These are phyloP conservation scores for Pseudolycoriella hygida DNA, from an alignment of 2,888 invertebrate species.

Conservation along the genomic window DNA sequence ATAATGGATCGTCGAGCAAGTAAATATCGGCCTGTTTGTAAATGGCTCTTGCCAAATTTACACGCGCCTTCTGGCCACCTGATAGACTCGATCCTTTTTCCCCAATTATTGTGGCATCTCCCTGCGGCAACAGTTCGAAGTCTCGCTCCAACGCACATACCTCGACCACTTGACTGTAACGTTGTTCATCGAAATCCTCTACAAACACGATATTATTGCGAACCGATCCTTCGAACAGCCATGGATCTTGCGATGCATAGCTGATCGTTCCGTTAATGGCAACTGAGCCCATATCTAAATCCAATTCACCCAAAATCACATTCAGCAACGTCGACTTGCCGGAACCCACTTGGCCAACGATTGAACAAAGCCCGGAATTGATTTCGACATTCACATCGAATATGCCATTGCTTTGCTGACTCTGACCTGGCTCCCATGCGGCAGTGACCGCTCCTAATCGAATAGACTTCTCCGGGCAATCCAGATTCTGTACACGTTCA, in stretches of 20 bases:
- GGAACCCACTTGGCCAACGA: no score
- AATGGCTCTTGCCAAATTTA: slow-evolving; percentile 55
- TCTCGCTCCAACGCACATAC: no score
- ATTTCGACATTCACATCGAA: no score
- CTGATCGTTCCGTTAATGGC: no score
- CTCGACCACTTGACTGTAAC: slow-evolving; percentile 31
- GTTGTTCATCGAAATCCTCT: slow-evolving; percentile 18
- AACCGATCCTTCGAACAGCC: slow-evolving; percentile 65
- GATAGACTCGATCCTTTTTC: slow-evolving; percentile 53
- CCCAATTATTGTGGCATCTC: slow-evolving; percentile 35
- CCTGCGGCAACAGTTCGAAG: slow-evolving; percentile 38
- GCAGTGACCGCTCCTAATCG: slow-evolving; percentile 53
- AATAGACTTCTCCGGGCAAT: slow-evolving; percentile 58
- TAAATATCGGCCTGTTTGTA: slow-evolving; percentile 59
- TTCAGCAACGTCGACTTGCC: no score
- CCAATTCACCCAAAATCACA: no score
- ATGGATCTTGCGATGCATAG: slow-evolving; percentile 73
- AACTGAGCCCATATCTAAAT: no score
- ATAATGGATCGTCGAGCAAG: slow-evolving; percentile 57
- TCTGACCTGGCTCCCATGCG: slow-evolving; percentile 42
- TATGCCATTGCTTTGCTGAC: slow-evolving; percentile 42
- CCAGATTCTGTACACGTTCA: no score
- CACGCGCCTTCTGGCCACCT: slow-evolving; percentile 59
- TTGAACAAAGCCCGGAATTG: no score
- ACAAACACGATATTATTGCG: slow-evolving; percentile 82